phyloP scores from a whole-genome alignment of 1,140 invertebrate species.

The Leptinotarsa texana region DNA sequence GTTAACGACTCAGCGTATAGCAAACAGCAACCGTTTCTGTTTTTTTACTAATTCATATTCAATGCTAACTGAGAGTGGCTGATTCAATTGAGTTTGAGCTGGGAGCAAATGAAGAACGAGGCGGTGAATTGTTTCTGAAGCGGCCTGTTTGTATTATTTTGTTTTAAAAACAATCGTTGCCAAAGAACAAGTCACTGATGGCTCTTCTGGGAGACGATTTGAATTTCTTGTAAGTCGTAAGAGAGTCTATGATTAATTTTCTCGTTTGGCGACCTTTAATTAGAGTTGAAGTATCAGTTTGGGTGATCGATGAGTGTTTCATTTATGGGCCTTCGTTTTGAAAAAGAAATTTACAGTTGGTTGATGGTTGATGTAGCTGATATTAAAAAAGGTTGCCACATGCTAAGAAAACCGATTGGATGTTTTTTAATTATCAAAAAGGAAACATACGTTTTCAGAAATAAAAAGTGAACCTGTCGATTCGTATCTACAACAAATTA shows the following conservation, averaged over 20 bases:
- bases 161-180: neutral
- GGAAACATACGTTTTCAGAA: no score
- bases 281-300: neutral
- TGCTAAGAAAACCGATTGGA: no score
- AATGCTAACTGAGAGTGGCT: neutral
- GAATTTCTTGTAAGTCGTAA: constrained; percentile 3
- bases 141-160: constrained; percentile 15
- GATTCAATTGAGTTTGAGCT: constrained; percentile 19
- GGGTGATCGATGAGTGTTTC: no score
- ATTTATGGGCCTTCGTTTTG: no score
- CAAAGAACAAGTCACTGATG: neutral
- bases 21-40: constrained; percentile 20
- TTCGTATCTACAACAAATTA: no score
- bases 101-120: constrained; percentile 2
- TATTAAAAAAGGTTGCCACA: no score
- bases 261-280: neutral
- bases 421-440: no score
- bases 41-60: constrained; percentile 22
- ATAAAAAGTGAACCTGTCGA: no score
- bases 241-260: neutral
- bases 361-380: no score
- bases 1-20: constrained; percentile 12
- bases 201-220: constrained; percentile 10
- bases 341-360: no score
- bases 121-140: constrained; percentile 11